These are phyloP conservation scores for Astropecten irregularis DNA, from an alignment of 53 echinoderm and acorn worm species.

Conservation along the genomic window DNA sequence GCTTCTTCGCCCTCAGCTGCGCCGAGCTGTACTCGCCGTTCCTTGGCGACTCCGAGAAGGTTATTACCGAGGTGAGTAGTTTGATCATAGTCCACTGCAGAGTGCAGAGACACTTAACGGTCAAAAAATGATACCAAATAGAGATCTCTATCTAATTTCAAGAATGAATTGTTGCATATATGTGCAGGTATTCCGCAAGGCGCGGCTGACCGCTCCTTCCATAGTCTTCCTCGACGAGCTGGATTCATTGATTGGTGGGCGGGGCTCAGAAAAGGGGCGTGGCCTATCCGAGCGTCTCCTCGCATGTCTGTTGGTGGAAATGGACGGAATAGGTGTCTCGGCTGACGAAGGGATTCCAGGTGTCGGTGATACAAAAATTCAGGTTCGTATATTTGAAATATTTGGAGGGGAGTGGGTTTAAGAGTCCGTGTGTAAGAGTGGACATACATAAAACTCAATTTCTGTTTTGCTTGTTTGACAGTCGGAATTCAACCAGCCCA, in stretches of 20 bases:
- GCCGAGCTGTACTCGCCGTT: constrained; percentile 70
- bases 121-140: neutral
- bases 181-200: constrained; percentile 62
- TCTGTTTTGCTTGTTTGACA: neutral
- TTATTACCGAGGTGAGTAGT: constrained; percentile 58
- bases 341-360: constrained; percentile 8
- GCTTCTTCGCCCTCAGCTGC: constrained; percentile 61
- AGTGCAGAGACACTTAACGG: too few species aligned
- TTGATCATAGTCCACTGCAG: too few species aligned
- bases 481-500: constrained; percentile 2
- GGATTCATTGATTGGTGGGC: constrained; percentile 67
- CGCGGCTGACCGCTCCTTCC: constrained; percentile 60
- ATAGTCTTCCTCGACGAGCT: constrained; percentile 71
- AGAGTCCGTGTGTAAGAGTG: too few species aligned
- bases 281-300: constrained; percentile 59
- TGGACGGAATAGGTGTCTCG: constrained; percentile 57
- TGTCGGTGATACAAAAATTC: neutral
- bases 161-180: neutral
- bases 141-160: neutral
- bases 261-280: constrained; percentile 42
- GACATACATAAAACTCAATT: too few species aligned
- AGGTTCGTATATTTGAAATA: neutral
- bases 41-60: constrained; percentile 71
- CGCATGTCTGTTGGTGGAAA: constrained; percentile 59
- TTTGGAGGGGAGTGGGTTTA: too few species aligned